A percentile compares a stretch with the other conserved stretches of the same genome.
phyloP scores from a whole-genome alignment of 2,113 vertebrate genomes.

The Hylia prasina region DNA sequence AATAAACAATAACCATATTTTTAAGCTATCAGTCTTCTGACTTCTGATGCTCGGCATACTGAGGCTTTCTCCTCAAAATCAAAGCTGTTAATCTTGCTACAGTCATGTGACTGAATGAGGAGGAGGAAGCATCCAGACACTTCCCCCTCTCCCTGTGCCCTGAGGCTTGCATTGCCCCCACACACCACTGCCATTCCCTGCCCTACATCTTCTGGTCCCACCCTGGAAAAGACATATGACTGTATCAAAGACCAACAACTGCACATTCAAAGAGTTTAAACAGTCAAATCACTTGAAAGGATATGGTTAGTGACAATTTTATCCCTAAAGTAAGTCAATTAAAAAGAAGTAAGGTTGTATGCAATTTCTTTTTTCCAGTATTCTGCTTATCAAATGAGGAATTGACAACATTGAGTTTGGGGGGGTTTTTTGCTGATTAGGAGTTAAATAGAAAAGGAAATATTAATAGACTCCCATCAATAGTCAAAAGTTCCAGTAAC shows the following conservation, averaged over 20 bases:
- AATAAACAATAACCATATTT: neutral
- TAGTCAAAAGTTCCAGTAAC: neutral
- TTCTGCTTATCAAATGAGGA: neutral
- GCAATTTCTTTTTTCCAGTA: neutral
- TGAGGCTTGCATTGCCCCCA: neutral
- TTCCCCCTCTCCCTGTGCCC: neutral
- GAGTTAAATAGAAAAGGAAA: neutral
- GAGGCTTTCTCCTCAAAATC: neutral
- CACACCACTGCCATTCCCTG: neutral
- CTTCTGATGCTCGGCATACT: neutral
- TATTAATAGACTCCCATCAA: neutral
- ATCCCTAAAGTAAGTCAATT: neutral
- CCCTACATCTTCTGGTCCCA: too few relatives aligned
- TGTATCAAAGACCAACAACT: neutral
- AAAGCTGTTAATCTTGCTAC: neutral
- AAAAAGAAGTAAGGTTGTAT: neutral
- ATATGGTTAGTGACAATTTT: neutral
- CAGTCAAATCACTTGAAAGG: neutral
- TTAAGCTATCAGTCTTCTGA: neutral
- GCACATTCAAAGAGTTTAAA: neutral
- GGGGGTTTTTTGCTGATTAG: neutral
- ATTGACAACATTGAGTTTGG: neutral
- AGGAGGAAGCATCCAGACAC: neutral
- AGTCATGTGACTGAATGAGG: neutral
- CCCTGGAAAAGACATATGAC: neutral